phyloP scores from a whole-genome alignment of 1,140 invertebrate species.

The Trissolcus basalis region DNA sequence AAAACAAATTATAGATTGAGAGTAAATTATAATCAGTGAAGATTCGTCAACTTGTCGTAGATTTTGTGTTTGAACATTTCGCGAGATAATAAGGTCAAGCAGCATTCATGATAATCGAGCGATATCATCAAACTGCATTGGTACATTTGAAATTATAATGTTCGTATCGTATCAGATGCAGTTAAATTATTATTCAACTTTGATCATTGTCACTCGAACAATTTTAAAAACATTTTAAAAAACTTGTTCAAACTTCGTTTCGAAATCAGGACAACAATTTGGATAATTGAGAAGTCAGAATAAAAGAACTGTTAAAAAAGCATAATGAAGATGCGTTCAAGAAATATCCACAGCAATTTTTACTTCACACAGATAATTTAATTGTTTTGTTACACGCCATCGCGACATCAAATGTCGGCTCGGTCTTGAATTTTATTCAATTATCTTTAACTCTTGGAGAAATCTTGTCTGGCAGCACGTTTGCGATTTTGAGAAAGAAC shows the following conservation, averaged over 20 bases:
- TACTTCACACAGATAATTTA: constrained; percentile 37
- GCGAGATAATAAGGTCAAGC: constrained; percentile 38
- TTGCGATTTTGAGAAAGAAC: constrained; percentile 23
- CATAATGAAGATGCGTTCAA: too few relatives aligned
- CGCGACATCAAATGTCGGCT: constrained; percentile 30
- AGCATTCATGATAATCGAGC: constrained; percentile 30
- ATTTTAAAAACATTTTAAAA: not conserved
- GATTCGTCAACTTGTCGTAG: too few relatives aligned
- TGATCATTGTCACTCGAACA: too few relatives aligned
- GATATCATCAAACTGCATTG: constrained; percentile 12
- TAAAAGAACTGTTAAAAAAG: too few relatives aligned
- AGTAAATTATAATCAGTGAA: too few relatives aligned
- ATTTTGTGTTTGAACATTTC: constrained; percentile 9
- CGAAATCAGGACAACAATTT: too few relatives aligned
- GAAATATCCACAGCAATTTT: not conserved
- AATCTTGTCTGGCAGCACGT: constrained; percentile 21
- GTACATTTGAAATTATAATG: constrained; percentile 4
- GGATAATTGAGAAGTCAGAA: too few relatives aligned
- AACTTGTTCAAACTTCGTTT: too few relatives aligned
- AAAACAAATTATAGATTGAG: too few relatives aligned
- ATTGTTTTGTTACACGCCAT: constrained; percentile 37
- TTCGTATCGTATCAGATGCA: too few relatives aligned
- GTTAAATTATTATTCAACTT: not conserved
- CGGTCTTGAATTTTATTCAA: constrained; percentile 51
- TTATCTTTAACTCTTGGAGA: constrained; percentile 47